Percentiles rank a stretch among this genome's conserved stretches.
Evolutionary conservation across 2,797 vertebrate species (phyloP).

Genomic region (Antrozous pallidus): DNA sequence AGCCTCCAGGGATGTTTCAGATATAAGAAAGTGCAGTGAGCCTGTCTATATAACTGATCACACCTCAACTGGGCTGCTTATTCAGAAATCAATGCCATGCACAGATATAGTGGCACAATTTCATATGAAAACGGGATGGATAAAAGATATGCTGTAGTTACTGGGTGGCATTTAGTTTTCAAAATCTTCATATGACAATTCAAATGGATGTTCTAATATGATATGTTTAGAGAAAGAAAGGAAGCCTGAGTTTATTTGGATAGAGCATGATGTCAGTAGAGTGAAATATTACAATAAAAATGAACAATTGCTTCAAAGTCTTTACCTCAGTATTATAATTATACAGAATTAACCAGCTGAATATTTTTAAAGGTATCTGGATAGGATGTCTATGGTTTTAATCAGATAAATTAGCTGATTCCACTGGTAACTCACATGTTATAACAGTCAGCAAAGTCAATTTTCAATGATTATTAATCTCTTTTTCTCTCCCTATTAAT

Average conservation of each 20-base stretch:
- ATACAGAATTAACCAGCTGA: neutral
- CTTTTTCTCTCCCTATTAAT: neutral
- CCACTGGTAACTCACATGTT: neutral
- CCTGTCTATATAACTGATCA: constrained; percentile 91
- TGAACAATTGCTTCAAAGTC: neutral
- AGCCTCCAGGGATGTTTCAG: constrained; percentile 87
- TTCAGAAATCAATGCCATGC: constrained; percentile 83
- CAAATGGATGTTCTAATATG: constrained; percentile 59
- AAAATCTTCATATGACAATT: constrained; percentile 44
- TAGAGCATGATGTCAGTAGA: neutral
- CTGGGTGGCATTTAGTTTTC: neutral
- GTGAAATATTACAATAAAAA: neutral
- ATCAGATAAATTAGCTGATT: neutral
- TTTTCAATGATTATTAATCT: neutral
- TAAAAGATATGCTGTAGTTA: constrained; percentile 7
- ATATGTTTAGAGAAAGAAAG: constrained; percentile 21
- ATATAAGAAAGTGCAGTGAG: constrained; percentile 87
- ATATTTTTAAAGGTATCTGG: neutral
- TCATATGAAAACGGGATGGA: constrained; percentile 40
- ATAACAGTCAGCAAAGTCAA: neutral
- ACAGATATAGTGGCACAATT: constrained; percentile 8
- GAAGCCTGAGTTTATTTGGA: constrained; percentile 34
- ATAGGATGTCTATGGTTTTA: neutral
- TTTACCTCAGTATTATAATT: neutral
- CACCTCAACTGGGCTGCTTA: constrained; percentile 87